These are phyloP conservation scores for Microcebus tavaratra DNA, from an alignment of 2,113 vertebrate species.

Conservation along the genomic window DNA sequence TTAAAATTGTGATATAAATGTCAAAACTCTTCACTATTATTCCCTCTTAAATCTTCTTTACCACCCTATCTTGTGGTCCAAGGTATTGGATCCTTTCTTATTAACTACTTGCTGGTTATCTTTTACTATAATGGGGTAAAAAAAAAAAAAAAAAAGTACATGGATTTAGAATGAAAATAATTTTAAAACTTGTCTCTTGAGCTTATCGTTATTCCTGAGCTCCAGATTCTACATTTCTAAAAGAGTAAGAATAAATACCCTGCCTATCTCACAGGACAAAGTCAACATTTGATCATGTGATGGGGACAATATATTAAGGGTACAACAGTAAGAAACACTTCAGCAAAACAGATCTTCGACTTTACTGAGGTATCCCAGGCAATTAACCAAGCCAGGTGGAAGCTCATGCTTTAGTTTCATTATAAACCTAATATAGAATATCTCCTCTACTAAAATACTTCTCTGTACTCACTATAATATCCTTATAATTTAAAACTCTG, in stretches of 20 bases:
- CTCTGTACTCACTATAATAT: neutral
- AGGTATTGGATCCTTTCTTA: neutral
- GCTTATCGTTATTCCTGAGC: neutral
- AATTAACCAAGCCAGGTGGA: neutral
- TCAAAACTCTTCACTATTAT: neutral
- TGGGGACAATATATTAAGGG: neutral
- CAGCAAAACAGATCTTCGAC: neutral
- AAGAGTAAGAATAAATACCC: neutral
- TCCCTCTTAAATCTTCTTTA: neutral
- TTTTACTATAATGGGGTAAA: neutral
- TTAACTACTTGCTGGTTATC: neutral
- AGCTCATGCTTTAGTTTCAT: neutral
- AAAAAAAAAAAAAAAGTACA: neutral
- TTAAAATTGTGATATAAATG: neutral
- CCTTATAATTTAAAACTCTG: neutral
- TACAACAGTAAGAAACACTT: neutral
- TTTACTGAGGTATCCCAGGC: neutral
- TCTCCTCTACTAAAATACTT: neutral
- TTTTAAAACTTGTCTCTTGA: neutral
- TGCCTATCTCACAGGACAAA: neutral
- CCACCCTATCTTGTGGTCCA: neutral
- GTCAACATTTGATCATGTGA: neutral
- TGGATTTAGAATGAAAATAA: neutral
- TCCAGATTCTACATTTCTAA: neutral
- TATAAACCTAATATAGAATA: neutral